Evolutionary conservation across 2,888 invertebrate genomes (phyloP), one percentile per base, ranked within the genome.

Genomic region (Noctua janthe): DNA sequence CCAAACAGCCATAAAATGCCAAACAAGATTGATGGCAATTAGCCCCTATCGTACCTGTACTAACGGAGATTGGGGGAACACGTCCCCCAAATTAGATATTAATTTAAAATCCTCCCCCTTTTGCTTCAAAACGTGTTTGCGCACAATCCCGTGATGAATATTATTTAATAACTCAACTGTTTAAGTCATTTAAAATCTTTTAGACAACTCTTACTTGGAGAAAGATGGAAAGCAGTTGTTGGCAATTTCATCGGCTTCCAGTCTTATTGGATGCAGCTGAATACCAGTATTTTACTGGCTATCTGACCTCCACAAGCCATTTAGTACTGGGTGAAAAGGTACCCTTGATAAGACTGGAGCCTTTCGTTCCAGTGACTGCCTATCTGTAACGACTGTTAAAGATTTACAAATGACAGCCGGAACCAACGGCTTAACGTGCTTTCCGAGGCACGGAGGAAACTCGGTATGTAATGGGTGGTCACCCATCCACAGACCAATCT

Each of bases 51-150:
- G 72, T 89, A 90, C 86, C 90, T 90, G 79, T 85, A 87, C 89
- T 88, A 87, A 86, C 87, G 81, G 84, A 86, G 87, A 91, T 88
- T 87, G 89, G 90, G 94, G 94, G 93, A 89, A 91, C 92, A 92
- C 93, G 92, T 94, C 94, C 95, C 92, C 92, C 88, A 95, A 96
- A 96, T 96, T 95, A 94, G 94, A 94, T 95, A 96, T 96, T 95
- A 96, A 96, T 96, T 96, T 95, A 92, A 93, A 93, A 93, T 91
- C 92, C 92, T 85, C 92, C 85, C 84, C 74, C 91, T 90, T 39
- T 82, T 88, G 86, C 78, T 78, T 85, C 87, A 83, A 88, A 91
- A 91, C 91, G 90, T 91, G 92, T 92, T 94, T 92, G 91, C 90
- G 90, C 87, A 90, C 83, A 91, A 92, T 91, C 91, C 90, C 90